Percentiles rank a stretch among this genome's conserved stretches.
Conservation (phyloP, 2,888 invertebrate species). For the Andrena marginata region DNA sequence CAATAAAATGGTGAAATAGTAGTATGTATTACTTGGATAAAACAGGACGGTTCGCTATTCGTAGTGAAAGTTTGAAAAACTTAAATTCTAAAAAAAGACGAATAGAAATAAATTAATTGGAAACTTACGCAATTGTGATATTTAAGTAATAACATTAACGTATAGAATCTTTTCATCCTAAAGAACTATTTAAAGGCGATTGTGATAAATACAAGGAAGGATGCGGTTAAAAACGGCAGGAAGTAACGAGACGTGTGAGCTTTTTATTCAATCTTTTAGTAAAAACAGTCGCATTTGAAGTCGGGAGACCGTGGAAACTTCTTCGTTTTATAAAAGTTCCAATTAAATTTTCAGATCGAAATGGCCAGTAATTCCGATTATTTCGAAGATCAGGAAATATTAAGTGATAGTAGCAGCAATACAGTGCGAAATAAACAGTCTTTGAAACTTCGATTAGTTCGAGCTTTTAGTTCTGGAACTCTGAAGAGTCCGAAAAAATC, state of each 20-base stretch:
- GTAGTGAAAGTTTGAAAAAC: conserved; percentile 14
- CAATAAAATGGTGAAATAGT: not conserved
- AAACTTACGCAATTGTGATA: conserved; percentile 8
- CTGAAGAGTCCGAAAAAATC: conserved; percentile 68
- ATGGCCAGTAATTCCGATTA: conserved; percentile 52
- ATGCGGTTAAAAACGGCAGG: conserved; percentile 68
- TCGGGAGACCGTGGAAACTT: conserved; percentile 9
- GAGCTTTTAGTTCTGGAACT: conserved; percentile 64
- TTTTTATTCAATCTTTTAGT: conserved; percentile 24
- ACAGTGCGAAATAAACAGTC: conserved; percentile 53
- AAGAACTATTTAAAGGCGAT: not conserved
- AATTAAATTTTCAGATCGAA: not conserved
- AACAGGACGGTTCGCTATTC: not conserved
- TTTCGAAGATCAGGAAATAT: not conserved
- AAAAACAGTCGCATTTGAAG: conserved; percentile 33
- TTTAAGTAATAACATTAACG: not conserved
- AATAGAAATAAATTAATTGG: conserved; percentile 24
- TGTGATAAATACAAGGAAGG: conserved; percentile 62
- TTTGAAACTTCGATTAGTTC: conserved; percentile 70
- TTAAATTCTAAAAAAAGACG: not conserved
- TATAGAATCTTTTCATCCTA: not conserved
- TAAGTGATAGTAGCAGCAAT: conserved; percentile 36
- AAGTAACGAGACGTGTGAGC: conserved; percentile 33
- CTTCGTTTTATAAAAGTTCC: not conserved
- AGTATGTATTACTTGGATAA: not conserved